Percentiles rank a stretch among this genome's conserved stretches.
These are phyloP conservation scores for Dione juno DNA, from an alignment of 2,888 invertebrate genomes.

Conservation along the genomic window DNA sequence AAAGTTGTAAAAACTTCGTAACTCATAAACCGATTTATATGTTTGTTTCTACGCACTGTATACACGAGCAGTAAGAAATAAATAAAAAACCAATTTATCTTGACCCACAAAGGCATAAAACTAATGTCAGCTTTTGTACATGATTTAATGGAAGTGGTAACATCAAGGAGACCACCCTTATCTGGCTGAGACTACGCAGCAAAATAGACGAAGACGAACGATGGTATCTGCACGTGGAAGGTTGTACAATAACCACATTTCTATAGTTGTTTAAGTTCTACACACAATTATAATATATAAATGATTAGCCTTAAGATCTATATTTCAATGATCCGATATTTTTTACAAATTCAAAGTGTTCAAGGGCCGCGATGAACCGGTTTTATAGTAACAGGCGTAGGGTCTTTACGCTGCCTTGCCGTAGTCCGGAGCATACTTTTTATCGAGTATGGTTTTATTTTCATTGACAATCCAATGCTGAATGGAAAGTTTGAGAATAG, in stretches of 20 bases:
- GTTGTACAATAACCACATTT: slow-evolving; percentile 41
- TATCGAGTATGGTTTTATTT: slow-evolving; percentile 45
- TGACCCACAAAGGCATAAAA: slow-evolving; percentile 33
- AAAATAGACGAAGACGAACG: slow-evolving; percentile 79
- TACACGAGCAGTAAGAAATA: slow-evolving; percentile 54
- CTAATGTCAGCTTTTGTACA: slow-evolving; percentile 13
- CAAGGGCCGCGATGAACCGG: slow-evolving; percentile 67
- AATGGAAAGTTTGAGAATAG: slow-evolving; percentile 41
- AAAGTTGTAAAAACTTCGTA: slow-evolving; percentile 50
- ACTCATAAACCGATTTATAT: slow-evolving; percentile 68
- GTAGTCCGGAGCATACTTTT: slow-evolving; percentile 41
- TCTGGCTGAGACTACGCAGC: slow-evolving; percentile 55
- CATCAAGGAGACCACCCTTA: slow-evolving; percentile 40
- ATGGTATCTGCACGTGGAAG: slow-evolving; percentile 72
- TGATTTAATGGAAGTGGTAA: slow-evolving; percentile 34
- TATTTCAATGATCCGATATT: slow-evolving; percentile 13
- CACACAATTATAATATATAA: background rate
- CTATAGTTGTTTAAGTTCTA: slow-evolving; percentile 25
- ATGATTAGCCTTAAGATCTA: background rate
- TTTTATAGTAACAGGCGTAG: slow-evolving; percentile 71
- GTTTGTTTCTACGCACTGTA: slow-evolving; percentile 59
- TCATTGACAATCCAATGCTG: slow-evolving; percentile 40
- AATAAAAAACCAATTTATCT: slow-evolving; percentile 49
- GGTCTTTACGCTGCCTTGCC: slow-evolving; percentile 51
- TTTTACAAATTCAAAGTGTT: slow-evolving; percentile 47